Percentiles rank a stretch among this genome's conserved stretches.
phyloP scores from a whole-genome alignment of 2,113 vertebrate genomes.

The Peucedramus taeniatus region DNA sequence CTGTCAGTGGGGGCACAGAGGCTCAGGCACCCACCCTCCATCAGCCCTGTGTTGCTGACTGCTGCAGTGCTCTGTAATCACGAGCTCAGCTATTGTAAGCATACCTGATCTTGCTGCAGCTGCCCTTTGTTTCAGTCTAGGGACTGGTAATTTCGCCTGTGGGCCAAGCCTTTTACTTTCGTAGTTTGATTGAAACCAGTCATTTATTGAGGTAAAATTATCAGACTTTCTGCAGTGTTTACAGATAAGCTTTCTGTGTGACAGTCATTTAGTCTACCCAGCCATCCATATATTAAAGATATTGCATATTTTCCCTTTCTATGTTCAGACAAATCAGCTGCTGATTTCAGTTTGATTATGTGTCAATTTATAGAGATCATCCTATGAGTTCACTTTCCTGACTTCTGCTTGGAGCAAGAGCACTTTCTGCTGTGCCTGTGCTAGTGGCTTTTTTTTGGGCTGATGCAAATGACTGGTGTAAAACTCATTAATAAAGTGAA shows the following conservation, averaged over 20 bases:
- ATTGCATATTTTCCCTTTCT: slow-evolving; percentile 21
- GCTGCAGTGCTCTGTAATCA: slow-evolving; percentile 45
- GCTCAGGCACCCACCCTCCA: neutral
- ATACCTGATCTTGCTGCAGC: slow-evolving; percentile 54
- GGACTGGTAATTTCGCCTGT: slow-evolving; percentile 69
- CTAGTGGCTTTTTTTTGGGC: neutral
- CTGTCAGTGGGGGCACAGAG: neutral
- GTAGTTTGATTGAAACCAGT: slow-evolving; percentile 71
- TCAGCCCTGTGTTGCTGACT: neutral
- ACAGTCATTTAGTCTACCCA: slow-evolving; percentile 61
- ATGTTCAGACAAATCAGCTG: slow-evolving; percentile 43
- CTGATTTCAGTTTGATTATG: slow-evolving; percentile 50
- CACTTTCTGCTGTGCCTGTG: neutral
- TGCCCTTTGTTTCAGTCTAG: slow-evolving; percentile 71
- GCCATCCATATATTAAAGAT: slow-evolving; percentile 66
- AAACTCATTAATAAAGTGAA: neutral
- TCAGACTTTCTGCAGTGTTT: slow-evolving; percentile 66
- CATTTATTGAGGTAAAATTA: slow-evolving; percentile 67
- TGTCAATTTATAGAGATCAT: neutral
- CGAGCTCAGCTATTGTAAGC: slow-evolving; percentile 34
- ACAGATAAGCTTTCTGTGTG: slow-evolving; percentile 66
- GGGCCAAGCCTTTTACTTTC: slow-evolving; percentile 61
- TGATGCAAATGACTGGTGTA: neutral
- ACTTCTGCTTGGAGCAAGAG: neutral
- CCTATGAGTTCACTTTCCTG: neutral